Evolutionary conservation across 2,888 invertebrate species (phyloP), one percentile per base, ranked within the genome.

Genomic region (Gasteruption jaculator): DNA sequence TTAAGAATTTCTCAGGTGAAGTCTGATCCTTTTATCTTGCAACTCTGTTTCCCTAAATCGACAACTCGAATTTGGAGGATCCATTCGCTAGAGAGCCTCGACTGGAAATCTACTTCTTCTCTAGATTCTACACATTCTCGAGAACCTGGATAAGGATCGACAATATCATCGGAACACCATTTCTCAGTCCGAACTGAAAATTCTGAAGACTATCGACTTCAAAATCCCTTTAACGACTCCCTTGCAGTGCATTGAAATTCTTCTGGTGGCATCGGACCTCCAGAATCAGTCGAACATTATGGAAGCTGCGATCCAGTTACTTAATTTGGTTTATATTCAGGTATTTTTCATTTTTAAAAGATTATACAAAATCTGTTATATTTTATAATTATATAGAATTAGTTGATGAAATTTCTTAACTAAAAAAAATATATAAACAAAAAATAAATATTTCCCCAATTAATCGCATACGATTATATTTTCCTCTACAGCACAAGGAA

Each of bases 251-350:
- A 46, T 60, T 6, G 60, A 63, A 39, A 34, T 62, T 22, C 49
- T 63, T 8, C 33, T 63, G 4, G 56, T 50, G 1, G 49, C 47
- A 18, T 37, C 48, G 2, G 51, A 46, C 10, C 43, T 64, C 8
- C 37, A 48, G 11, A 18, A 42, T 21, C 46, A 29, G 5, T 43
- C 49, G 5, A 34, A 48, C 22, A 40, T 61, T 1, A 42, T 49
- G 20, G 46, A 52, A 5, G 41, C 49, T 10, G 46, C 54, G 29
- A 35, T 52, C 12, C 40, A 44, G 10, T 33, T 64, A 4, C 39
- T 62, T 31, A 60, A 63, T 45, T 27, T 60, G 5, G 52, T 58
- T 5, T 64, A 63, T 43, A 41, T 66, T 8, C 54, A 58, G 58
- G 66, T 66, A 32, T 32, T 16, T 22, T 19, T 18, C n/a, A 16